Conservation (phyloP, 1,140 invertebrate genomes). For the Zaprionus capensis region DNA sequence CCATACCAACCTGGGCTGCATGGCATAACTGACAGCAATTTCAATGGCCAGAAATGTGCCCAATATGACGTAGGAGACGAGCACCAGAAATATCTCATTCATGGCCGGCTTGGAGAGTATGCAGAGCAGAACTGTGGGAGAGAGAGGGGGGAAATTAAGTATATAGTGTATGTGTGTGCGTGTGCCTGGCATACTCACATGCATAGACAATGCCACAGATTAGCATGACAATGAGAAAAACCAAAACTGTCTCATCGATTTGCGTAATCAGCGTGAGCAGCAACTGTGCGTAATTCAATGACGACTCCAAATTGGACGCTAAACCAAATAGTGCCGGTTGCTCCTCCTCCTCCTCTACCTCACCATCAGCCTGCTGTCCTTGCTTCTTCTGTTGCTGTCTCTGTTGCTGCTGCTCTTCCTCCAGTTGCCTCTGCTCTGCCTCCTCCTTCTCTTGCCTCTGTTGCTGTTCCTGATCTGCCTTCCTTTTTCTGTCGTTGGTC, state of each 20-base stretch:
- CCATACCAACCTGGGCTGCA: conserved; percentile 84
- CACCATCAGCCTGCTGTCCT: too few relatives aligned
- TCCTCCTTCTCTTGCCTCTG: neutral
- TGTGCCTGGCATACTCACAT: conserved; percentile 83
- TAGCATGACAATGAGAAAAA: conserved; percentile 85
- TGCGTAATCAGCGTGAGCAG: conserved; percentile 55
- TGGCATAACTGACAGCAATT: conserved; percentile 86
- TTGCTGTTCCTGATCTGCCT: neutral
- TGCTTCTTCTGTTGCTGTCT: neutral
- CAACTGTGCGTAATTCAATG: conserved; percentile 61
- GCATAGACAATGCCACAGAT: conserved; percentile 85
- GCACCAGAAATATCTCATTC: conserved; percentile 93
- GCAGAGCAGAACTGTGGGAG: conserved; percentile 87
- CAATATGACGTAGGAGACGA: conserved; percentile 92
- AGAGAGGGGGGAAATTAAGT: neutral
- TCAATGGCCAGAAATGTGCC: conserved; percentile 89
- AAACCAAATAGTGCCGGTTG: conserved; percentile 14
- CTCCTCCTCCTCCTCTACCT: neutral
- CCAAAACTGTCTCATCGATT: conserved; percentile 80
- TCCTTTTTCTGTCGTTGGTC: conserved; percentile 15
- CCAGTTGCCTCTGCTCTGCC: neutral
- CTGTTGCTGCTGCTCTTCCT: neutral
- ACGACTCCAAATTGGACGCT: conserved; percentile 53
- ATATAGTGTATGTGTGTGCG: neutral
- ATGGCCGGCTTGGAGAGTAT: conserved; percentile 92